Conservation (phyloP, 2,888 invertebrate genomes). For the Yponomeuta cagnagella region DNA sequence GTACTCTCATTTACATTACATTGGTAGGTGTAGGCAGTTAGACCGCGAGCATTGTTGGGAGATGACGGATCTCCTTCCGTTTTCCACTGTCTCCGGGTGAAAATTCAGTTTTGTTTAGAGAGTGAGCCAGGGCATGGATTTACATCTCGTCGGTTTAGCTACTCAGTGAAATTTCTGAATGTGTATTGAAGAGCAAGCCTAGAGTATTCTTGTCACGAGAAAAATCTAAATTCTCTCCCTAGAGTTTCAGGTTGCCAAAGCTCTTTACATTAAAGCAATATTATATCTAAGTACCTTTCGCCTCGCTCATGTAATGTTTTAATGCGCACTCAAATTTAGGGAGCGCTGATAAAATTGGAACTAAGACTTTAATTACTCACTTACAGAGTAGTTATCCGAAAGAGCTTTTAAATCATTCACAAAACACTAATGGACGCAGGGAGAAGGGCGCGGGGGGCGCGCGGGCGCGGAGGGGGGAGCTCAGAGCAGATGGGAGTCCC, state of each 20-base stretch:
- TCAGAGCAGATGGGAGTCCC: slow-evolving; percentile 62
- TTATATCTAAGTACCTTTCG: not conserved
- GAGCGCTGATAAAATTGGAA: slow-evolving; percentile 74
- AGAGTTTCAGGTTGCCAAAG: too few species aligned
- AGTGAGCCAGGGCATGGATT: not conserved
- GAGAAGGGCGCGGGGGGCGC: slow-evolving; percentile 37
- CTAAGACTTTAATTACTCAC: slow-evolving; percentile 75
- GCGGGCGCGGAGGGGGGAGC: slow-evolving; percentile 23
- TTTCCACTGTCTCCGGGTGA: slow-evolving; percentile 27
- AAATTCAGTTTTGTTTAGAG: slow-evolving; percentile 11
- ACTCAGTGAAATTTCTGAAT: too few species aligned
- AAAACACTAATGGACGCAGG: slow-evolving; percentile 76
- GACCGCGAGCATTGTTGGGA: slow-evolving; percentile 47
- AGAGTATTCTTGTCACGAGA: too few species aligned
- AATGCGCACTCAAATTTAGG: slow-evolving; percentile 74
- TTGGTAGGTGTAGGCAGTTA: slow-evolving; percentile 31
- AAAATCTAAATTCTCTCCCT: too few species aligned
- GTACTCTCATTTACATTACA: slow-evolving; percentile 66
- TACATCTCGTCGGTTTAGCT: not conserved
- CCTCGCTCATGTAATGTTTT: slow-evolving; percentile 53
- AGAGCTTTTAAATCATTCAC: slow-evolving; percentile 77
- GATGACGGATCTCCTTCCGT: slow-evolving; percentile 73
- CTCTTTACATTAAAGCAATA: not conserved
- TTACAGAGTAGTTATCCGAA: slow-evolving; percentile 76
- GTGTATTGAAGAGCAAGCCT: too few species aligned